A percentile compares a stretch with the other conserved stretches of the same genome.
Evolutionary conservation across 2,113 vertebrate species (phyloP).

Genomic region (Arvicanthis niloticus): DNA sequence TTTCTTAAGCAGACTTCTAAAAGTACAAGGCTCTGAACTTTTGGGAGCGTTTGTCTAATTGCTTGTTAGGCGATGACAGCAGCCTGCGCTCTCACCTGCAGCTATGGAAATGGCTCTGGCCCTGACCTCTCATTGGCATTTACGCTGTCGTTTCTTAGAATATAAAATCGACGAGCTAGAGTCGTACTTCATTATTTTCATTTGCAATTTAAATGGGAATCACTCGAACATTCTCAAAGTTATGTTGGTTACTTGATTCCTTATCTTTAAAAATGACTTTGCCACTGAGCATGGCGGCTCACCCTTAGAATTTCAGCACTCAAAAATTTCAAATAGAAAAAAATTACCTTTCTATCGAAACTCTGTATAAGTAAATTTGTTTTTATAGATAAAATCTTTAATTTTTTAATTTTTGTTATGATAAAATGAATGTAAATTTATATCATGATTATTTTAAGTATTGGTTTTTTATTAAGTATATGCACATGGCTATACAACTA

Average conservation of each 20-base stretch:
- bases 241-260: conserved; percentile 30
- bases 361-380: neutral
- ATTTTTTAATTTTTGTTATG: neutral
- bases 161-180: neutral
- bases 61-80: neutral
- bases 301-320: neutral
- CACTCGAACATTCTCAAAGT: conserved; percentile 20
- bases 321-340: conserved; percentile 4
- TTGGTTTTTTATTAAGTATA: neutral
- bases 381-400: neutral
- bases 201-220: conserved; percentile 10
- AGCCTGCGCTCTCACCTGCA: neutral
- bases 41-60: conserved; percentile 1
- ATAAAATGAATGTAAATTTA: conserved; percentile 11
- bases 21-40: neutral
- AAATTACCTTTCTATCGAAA: neutral
- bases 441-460: neutral
- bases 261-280: neutral
- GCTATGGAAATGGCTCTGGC: neutral
- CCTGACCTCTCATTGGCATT: neutral
- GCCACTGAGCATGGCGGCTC: neutral
- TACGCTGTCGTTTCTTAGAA: conserved; percentile 5
- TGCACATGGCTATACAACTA: neutral
- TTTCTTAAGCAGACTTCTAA: neutral
- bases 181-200: conserved; percentile 5